Evolutionary conservation across 2,797 vertebrate species (phyloP), one percentile per base, ranked within the genome.

Genomic region (Artibeus lituratus): DNA sequence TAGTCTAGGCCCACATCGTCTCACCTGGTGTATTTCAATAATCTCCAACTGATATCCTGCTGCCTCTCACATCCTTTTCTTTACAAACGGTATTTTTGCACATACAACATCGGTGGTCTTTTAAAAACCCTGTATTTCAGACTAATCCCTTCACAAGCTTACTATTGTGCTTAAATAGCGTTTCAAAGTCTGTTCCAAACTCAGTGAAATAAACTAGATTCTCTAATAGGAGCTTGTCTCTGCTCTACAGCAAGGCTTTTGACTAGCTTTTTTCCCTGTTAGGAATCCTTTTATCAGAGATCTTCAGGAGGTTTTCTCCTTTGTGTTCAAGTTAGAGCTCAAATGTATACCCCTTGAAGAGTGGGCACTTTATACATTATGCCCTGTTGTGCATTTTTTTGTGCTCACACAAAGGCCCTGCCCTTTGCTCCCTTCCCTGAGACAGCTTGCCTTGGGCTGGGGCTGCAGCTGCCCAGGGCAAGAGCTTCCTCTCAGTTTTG

Each of bases 71-170:
- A 35, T 29, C n/a, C 18, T 16, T 95, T 91, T 39, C 65, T 72
- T 21, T 55, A 21, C 12, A 89, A 91, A 77, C 29, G 2, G 37
- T 80, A 32, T 11, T 94, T 96, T 93, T 84, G 7, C 81, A 81
- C 14, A 80, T n/a, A 70, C 0, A 37, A 11, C 24, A 90, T n/a
- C 5, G 51, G 18, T 57, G 53, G 74, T 69, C 51, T 87, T 95
- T 95, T 14, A 5, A 78, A 85, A 78, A 15, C 15, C 15, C 21
- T 83, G 39, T 14, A 3, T 39, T 35, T 59, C 39, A 32, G 70
- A 10, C 57, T 74, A 67, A 73, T 14, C 47, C 16, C 37, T 76
- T 47, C 4, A 76, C 74, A 76, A 69, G 9, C 7, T 69, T 90
- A 26, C 53, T n/a, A 10, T 32, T 72, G 9, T 39, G 26, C 26